Evolutionary conservation across 2,888 invertebrate species (phyloP), one percentile per base, ranked within the genome.

Genomic region (Tipula lateralis): DNA sequence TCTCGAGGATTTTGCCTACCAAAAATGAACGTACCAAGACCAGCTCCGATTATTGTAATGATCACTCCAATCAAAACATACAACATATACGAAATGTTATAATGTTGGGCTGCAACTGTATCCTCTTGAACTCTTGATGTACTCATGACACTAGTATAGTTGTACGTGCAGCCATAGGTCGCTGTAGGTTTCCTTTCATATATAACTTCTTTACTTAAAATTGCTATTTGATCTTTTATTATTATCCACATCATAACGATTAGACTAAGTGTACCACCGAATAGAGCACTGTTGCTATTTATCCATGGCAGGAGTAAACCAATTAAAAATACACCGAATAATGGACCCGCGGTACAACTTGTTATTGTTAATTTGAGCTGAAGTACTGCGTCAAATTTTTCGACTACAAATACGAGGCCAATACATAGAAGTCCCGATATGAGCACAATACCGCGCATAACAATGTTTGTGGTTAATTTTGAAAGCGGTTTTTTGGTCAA

Each of bases 301-400:
- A 81, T 81, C 81, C 81, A 81, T n/a, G 81, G 81, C 12, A 81
- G 5, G 39, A 91, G 91, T 0, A 94, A 91, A 0, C 94, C 94
- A 88, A 95, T 92, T 0, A 93, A 91, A 88, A 95, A 95, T 84
- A 95, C 92, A 83, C 94, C 95, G 1, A 94, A 89, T 84, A 94
- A 91, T 0, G 94, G 94, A 0, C 94, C 94, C 91, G 93, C 93
- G 0, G 93, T 92, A 87, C 94, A 92, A 0, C 94, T 93, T 86
- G 92, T 91, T 29, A 93, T 90, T 5, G 93, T 93, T 89, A 93
- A 92, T 0, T 93, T 92, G 86, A 94, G 88, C 87, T 93, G 92
- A 29, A 93, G 87, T 7, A 95, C 93, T 16, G 94, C 93, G 9
- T 95, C 96, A 88, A 96, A 91, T 87, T 93, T 93, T 86, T 95